Evolutionary conservation across 2,797 vertebrate species (phyloP), one percentile per base, ranked within the genome.

Genomic region (Myotis daubentonii): DNA sequence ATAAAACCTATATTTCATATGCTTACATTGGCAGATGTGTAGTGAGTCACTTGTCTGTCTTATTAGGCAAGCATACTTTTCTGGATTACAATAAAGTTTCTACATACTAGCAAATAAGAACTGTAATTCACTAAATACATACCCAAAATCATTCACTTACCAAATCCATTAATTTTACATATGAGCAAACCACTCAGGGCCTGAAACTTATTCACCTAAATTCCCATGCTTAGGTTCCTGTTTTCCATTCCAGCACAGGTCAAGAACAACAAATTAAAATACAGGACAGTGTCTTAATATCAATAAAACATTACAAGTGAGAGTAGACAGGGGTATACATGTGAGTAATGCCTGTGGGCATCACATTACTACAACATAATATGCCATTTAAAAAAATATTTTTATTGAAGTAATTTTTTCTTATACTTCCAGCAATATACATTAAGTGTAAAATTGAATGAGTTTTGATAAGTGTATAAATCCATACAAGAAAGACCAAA

Each of bases 201-300:
- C 11, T 91, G 28, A 80, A 65, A 88, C 23, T 82, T 68, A 86
- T 53, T 93, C 28, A 78, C 72, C 47, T 55, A 79, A 71, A 93
- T 88, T 75, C 38, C 25, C 38, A 36, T 51, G 65, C 12, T 65
- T 44, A 72, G 28, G 87, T 75, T 93, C 30, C 25, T 30, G 2
- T 92, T 82, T 93, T 22, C 41, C 22, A 83, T 70, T 76, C 8
- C 25, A 88, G 38, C 51, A 38, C 41, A 80, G 23, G 91, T 57
- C 53, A 91, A 82, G 55, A 94, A 88, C 16, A 89, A 83, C 41
- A 93, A 87, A 80, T 66, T 93, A 80, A 87, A 95, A 94, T 93
- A 66, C 2, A 86, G 8, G 70, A 6, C 8, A 51, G 55, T 53
- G 49, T 16, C 65, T 85, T 80, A 76, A 84, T 78, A 91, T 66